These are phyloP conservation scores for Aplochiton taeniatus DNA, from an alignment of 2,797 vertebrate species.

Conservation along the genomic window DNA sequence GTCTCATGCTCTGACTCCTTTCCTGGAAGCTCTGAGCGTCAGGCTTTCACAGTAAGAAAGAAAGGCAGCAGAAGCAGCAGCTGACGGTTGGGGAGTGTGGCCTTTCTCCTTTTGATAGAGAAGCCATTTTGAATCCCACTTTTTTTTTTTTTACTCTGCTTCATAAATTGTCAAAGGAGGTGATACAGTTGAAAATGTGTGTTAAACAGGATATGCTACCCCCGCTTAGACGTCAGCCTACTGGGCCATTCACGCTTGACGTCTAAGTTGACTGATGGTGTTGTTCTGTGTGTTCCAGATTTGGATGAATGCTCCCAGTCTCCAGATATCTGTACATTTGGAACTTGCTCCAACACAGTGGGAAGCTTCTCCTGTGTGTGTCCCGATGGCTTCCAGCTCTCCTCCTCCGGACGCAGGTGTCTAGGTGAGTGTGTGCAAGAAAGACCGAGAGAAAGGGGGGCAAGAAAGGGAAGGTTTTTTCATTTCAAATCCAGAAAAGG, in stretches of 20 bases:
- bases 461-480: too few species aligned
- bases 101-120: slow-evolving; percentile 15
- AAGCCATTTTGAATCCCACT: neutral
- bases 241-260: too few species aligned
- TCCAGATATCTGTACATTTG: slow-evolving; percentile 88
- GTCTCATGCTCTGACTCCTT: slow-evolving; percentile 53
- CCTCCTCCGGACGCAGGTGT: slow-evolving; percentile 88
- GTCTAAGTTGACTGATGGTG: neutral
- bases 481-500: too few species aligned
- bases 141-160: too few species aligned
- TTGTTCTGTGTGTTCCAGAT: slow-evolving; percentile 75
- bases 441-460: too few species aligned
- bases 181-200: too few species aligned
- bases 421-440: slow-evolving; percentile 77
- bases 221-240: too few species aligned
- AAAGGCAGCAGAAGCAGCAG: slow-evolving; percentile 54
- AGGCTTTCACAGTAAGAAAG: slow-evolving; percentile 35
- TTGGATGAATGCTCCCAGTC: slow-evolving; percentile 90
- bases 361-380: slow-evolving; percentile 93
- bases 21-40: slow-evolving; percentile 60
- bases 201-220: too few species aligned
- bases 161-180: too few species aligned
- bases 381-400: slow-evolving; percentile 89
- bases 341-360: slow-evolving; percentile 90
- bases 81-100: slow-evolving; percentile 33